Conservation (phyloP, 2,888 invertebrate genomes). For the Drosophila buzzatii region DNA sequence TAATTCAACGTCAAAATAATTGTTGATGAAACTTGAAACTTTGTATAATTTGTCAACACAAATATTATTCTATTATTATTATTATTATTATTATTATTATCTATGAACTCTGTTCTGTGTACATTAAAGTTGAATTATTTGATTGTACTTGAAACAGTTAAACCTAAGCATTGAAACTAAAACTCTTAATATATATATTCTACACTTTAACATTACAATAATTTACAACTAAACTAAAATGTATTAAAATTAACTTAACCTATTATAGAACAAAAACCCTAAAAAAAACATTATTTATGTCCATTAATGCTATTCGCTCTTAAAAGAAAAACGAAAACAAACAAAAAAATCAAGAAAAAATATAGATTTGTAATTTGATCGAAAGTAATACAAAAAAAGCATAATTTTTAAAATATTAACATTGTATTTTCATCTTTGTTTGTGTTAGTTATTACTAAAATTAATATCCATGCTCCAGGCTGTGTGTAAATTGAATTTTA, state of each 20-base stretch:
- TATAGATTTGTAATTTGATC: constrained; percentile 65
- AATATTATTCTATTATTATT: neutral
- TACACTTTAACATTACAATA: constrained; percentile 63
- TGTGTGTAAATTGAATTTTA: constrained; percentile 45
- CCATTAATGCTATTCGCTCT: constrained; percentile 61
- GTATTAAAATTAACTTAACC: constrained; percentile 73
- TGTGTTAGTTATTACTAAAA: constrained; percentile 33
- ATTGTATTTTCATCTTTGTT: constrained; percentile 34
- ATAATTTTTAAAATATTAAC: constrained; percentile 71
- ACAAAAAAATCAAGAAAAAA: constrained; percentile 32
- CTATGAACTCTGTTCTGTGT: constrained; percentile 67
- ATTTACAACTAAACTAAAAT: constrained; percentile 78
- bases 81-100: neutral
- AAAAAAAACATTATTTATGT: constrained; percentile 58
- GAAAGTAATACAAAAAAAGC: constrained; percentile 68
- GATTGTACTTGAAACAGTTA: constrained; percentile 72
- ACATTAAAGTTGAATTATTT: constrained; percentile 73
- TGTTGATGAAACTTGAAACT: neutral
- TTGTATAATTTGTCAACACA: constrained; percentile 3
- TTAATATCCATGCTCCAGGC: constrained; percentile 8
- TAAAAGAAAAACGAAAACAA: neutral
- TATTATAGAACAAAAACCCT: constrained; percentile 31
- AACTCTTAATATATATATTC: constrained; percentile 65
- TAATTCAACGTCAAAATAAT: neutral
- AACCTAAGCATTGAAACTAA: constrained; percentile 51